Base-by-base conservation (phyloP, 2,797 vertebrate species). In the Dryobates pubescens region DNA sequence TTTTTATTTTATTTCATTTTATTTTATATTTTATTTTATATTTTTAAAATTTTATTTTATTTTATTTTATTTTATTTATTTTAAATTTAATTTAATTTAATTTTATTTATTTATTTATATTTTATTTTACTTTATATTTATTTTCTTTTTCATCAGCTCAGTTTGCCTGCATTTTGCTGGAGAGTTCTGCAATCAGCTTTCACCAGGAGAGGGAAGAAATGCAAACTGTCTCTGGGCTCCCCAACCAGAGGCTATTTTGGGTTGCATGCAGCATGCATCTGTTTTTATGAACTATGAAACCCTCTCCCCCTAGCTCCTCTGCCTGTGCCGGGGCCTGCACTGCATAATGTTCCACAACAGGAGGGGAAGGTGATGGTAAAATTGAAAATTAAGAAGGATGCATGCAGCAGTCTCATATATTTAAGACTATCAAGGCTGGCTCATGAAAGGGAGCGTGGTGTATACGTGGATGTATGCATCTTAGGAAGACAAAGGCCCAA, bases 401-500 rank as follows among this genome's bases (percentile, higher is more conserved):
- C 63, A 93, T 88, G 81, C 56, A 32, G 75, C 49, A 79, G 63
- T 65, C 71, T 95, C 88, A 63, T 96, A 94, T 96, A 92, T 95
- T 95, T 95, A 96, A 95, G 88, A 94, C 93, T 94, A 96, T 96
- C 86, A 62, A 86, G 91, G 75, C 54, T 56, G 92, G 82, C 93
- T 97, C 96, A 97, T 93, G 96, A 97, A 96, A 96, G 93, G 95
- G 58, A 34, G 54, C 78, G 85, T 63, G 78, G 78, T 89, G 12
- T 78, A 26, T 73, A 53, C 87, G 81, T 89, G 83, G 86, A 10
- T 78, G 91, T 92, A 92, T 77, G 51, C 54, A 86, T 95, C 84
- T 97, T 96, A 95, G 84, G 96, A 95, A 97, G 97, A 98, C 97
- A 98, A 98, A 98, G 97, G 98, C 98, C 97, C 95, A 97, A 97